phyloP scores from a whole-genome alignment of 2,113 vertebrate genomes.

The Isurus oxyrinchus region DNA sequence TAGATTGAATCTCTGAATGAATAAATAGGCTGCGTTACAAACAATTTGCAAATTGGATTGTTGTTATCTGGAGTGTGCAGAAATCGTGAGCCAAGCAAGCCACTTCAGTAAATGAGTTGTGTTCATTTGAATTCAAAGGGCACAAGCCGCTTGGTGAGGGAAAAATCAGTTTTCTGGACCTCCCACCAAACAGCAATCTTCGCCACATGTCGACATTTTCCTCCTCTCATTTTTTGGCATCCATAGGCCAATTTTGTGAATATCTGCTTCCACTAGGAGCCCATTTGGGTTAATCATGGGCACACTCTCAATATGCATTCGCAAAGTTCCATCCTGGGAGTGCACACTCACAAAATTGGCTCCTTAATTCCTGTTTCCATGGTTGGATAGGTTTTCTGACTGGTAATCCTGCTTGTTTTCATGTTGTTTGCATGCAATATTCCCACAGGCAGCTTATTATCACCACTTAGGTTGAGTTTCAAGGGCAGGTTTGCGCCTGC shows the following conservation, averaged over 20 bases:
- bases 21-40: neutral
- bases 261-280: neutral
- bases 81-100: neutral
- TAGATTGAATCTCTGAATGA: constrained; percentile 10
- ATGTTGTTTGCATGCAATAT: neutral
- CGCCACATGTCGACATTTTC: neutral
- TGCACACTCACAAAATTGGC: neutral
- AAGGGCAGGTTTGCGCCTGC: neutral
- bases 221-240: neutral
- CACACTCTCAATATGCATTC: neutral
- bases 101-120: neutral
- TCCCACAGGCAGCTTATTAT: neutral
- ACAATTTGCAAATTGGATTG: constrained; percentile 17
- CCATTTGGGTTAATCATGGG: neutral
- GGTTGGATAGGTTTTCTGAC: neutral
- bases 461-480: neutral
- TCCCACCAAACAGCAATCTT: neutral
- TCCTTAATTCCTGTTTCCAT: neutral
- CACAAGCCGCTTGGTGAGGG: too few species aligned
- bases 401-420: neutral
- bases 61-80: neutral
- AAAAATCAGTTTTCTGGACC: neutral
- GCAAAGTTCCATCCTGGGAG: neutral
- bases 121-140: neutral
- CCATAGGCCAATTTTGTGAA: neutral